Conservation (phyloP, 37 sponge, comb jelly and placozoan genomes). For the Agelas oroides region DNA sequence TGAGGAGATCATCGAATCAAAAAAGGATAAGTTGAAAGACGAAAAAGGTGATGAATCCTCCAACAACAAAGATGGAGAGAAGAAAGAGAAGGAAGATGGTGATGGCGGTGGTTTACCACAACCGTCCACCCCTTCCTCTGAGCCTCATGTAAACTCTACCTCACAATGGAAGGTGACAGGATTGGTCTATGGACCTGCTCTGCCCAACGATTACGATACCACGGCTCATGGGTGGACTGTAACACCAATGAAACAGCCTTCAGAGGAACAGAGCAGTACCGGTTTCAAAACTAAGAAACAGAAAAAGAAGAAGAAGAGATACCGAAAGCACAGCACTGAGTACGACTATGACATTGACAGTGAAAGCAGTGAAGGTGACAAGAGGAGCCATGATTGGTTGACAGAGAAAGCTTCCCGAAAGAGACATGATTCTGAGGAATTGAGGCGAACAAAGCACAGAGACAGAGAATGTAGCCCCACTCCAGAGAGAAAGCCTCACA, state of each 20-base stretch:
- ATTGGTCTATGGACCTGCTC: not conserved
- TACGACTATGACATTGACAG: not conserved
- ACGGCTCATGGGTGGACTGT: conserved; percentile 9
- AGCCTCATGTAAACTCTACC: not conserved
- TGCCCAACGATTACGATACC: conserved; percentile 4
- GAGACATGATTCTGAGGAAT: too few species aligned
- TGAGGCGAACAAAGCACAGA: too few species aligned
- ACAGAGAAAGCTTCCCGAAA: too few species aligned
- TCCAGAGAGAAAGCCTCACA: too few species aligned
- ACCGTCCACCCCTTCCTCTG: not conserved
- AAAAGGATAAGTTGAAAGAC: not conserved
- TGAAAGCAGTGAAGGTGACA: not conserved
- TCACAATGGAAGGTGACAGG: not conserved
- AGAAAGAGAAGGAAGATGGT: not conserved
- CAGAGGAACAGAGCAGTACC: not conserved
- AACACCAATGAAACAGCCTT: not conserved
- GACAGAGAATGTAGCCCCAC: too few species aligned
- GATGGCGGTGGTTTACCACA: not conserved
- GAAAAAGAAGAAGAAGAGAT: conserved; percentile 26
- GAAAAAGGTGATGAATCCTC: not conserved
- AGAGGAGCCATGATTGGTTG: too few species aligned
- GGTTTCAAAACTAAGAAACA: conserved; percentile 14
- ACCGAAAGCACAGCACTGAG: not conserved
- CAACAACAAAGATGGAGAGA: not conserved
- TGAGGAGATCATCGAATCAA: not conserved